A percentile compares a stretch with the other conserved stretches of the same genome.
These are phyloP conservation scores for Parelbella ahira DNA, from an alignment of 2,888 invertebrate species.

Conservation along the genomic window DNA sequence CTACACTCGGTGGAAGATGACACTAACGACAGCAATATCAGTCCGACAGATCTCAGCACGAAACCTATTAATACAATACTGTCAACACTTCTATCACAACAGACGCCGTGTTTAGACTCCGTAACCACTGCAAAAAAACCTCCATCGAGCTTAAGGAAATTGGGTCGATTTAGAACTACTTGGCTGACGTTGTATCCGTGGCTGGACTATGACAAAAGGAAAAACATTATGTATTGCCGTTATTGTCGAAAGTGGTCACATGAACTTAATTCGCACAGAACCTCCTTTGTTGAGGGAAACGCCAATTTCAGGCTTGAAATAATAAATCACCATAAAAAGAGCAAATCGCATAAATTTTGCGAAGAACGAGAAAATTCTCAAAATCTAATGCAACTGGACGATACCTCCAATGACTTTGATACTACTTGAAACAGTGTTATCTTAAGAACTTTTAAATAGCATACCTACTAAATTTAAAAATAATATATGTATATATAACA, in stretches of 20 bases:
- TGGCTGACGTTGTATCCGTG: conserved; percentile 87
- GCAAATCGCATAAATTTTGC: conserved; percentile 87
- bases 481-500: no score
- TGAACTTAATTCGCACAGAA: conserved; percentile 84
- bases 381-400: background rate
- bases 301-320: conserved; percentile 82
- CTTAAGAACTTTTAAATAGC: no score
- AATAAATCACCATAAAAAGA: conserved; percentile 89
- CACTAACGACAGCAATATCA: conserved; percentile 40
- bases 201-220: conserved; percentile 84
- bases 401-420: no score
- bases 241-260: conserved; percentile 87
- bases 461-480: no score
- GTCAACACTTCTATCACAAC: conserved; percentile 6
- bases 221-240: conserved; percentile 87
- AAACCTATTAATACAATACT: conserved; percentile 8
- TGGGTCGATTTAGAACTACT: conserved; percentile 83
- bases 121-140: conserved; percentile 1
- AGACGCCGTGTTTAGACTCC: background rate
- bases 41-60: background rate
- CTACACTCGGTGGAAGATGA: conserved; percentile 29
- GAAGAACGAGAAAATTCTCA: conserved; percentile 59
- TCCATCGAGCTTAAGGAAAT: conserved; percentile 51
- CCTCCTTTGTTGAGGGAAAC: conserved; percentile 90
- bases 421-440: no score